These are phyloP conservation scores for Xiphias gladius DNA, from an alignment of 2,113 vertebrate genomes.

Conservation along the genomic window DNA sequence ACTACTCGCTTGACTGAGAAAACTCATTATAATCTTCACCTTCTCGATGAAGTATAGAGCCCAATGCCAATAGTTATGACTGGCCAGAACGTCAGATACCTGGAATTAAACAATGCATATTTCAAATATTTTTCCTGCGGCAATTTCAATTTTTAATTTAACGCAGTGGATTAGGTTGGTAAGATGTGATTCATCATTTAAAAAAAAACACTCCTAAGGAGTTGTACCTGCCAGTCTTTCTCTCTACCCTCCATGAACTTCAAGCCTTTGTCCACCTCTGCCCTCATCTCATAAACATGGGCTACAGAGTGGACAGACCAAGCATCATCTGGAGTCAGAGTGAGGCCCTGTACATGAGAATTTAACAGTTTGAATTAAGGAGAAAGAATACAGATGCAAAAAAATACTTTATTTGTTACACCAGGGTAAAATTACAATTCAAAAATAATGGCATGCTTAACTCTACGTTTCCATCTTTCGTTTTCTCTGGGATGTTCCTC, in stretches of 20 bases:
- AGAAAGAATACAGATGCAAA: neutral
- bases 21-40: conserved; percentile 84
- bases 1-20: conserved; percentile 59
- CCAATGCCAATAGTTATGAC: conserved; percentile 99
- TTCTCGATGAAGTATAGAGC: conserved; percentile 93
- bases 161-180: neutral
- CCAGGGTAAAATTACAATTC: neutral
- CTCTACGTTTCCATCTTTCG: neutral
- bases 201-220: neutral
- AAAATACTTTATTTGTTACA: neutral
- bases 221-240: conserved; percentile 90
- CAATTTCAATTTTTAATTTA: neutral
- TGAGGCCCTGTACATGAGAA: conserved; percentile 84
- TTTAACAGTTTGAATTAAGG: neutral
- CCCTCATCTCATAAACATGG: conserved; percentile 95
- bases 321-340: conserved; percentile 85
- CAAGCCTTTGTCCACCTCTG: conserved; percentile 88
- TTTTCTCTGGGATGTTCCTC: conserved; percentile 8
- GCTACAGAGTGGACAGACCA: conserved; percentile 93
- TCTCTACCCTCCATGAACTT: conserved; percentile 91
- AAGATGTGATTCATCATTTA: neutral
- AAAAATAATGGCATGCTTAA: conserved; percentile 12
- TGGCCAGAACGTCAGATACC: conserved; percentile 90
- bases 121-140: neutral
- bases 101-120: conserved; percentile 71